These are phyloP conservation scores for Takifugu rubripes DNA, from an alignment of 2,797 vertebrate species.

Conservation along the genomic window DNA sequence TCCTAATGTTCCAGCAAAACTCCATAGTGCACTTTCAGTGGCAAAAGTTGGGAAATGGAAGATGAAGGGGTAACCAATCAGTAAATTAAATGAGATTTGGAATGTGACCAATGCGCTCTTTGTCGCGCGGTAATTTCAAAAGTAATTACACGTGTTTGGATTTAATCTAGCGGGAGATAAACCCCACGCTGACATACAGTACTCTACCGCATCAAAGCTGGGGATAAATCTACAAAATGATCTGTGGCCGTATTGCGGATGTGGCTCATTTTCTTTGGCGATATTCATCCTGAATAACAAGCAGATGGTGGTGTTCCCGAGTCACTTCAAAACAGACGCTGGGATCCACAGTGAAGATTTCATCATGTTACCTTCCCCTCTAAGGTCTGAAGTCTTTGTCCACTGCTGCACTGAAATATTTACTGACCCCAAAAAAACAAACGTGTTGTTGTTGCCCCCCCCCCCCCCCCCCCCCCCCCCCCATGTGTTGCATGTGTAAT, in stretches of 20 bases:
- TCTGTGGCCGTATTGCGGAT: not conserved
- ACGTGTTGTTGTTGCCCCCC: not conserved
- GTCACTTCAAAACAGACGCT: conserved; percentile 10
- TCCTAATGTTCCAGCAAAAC: conserved; percentile 7
- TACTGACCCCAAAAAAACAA: not conserved
- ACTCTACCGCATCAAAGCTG: conserved; percentile 20
- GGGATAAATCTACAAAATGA: conserved; percentile 8
- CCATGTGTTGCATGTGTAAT: conserved; percentile 8
- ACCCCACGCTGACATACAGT: conserved; percentile 10
- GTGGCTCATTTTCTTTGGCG: conserved; percentile 1
- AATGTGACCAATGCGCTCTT: conserved; percentile 12
- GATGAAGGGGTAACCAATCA: conserved; percentile 32
- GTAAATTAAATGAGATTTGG: conserved; percentile 43
- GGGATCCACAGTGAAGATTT: not conserved
- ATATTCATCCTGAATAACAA: conserved; percentile 13
- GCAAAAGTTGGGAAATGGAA: conserved; percentile 25
- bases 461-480: conserved; percentile 3
- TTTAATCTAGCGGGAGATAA: conserved; percentile 28
- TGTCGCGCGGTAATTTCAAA: conserved; percentile 29
- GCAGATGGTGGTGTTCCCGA: not conserved
- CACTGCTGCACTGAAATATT: not conserved
- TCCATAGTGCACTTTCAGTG: conserved; percentile 14
- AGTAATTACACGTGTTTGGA: conserved; percentile 28
- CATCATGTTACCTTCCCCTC: conserved; percentile 1
- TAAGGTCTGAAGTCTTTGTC: not conserved